Evolutionary conservation across 1,140 invertebrate species (phyloP).

Genomic region (Chionoecetes opilio): DNA sequence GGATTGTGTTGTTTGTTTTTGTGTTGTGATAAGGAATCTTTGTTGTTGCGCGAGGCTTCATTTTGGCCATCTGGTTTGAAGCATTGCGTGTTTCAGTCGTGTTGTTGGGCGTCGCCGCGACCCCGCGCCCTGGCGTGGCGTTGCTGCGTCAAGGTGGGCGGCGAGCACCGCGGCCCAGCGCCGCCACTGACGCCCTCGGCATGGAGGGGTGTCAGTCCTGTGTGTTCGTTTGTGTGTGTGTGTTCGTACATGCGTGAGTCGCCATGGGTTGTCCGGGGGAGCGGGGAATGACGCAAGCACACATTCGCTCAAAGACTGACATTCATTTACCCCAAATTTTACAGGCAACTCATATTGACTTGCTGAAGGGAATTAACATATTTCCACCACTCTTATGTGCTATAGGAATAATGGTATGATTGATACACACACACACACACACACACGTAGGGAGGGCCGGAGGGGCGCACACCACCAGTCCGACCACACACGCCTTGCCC

Average conservation of each 20-base stretch:
- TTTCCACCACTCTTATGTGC: too few relatives aligned
- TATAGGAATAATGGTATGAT: background rate
- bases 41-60: background rate
- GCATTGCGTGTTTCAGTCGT: background rate
- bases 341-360: too few relatives aligned
- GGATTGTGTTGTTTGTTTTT: slow-evolving; percentile 20
- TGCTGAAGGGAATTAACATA: too few relatives aligned
- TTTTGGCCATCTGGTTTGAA: background rate
- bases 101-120: background rate
- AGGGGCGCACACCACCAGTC: background rate
- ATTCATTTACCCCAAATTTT: background rate
- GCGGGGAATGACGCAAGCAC: slow-evolving; percentile 63
- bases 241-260: slow-evolving; percentile 27
- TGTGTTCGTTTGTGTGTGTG: slow-evolving; percentile 21
- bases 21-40: background rate
- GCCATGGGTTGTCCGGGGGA: slow-evolving; percentile 35
- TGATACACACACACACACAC: slow-evolving; percentile 36
- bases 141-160: background rate
- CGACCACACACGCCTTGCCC: background rate
- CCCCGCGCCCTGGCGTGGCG: background rate
- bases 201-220: background rate
- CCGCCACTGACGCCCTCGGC: background rate
- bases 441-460: background rate
- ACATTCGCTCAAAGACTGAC: background rate
- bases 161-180: background rate